Evolutionary conservation across 2,113 vertebrate genomes (phyloP).

Genomic region (Rhadina sibilatrix): DNA sequence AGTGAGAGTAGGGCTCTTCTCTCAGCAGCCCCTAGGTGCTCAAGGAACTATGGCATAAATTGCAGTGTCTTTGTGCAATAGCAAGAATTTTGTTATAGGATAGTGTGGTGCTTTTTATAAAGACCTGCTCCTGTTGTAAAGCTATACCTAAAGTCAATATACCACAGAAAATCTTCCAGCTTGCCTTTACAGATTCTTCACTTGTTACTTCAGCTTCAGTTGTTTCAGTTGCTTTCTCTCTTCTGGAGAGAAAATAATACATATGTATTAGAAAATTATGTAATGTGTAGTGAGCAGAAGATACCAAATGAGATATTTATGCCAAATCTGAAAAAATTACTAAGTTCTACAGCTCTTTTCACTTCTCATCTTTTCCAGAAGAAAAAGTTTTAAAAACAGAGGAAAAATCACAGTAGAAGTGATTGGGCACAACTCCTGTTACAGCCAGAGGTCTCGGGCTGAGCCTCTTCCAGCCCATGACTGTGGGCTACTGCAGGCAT

Average conservation of each 20-base stretch:
- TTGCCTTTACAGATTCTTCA: neutral
- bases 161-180: neutral
- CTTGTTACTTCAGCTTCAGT: neutral
- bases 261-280: neutral
- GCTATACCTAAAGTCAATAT: neutral
- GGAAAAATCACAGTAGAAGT: neutral
- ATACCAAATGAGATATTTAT: neutral
- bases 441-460: neutral
- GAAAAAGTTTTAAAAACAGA: neutral
- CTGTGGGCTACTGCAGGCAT: accelerated
- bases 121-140: neutral
- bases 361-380: neutral
- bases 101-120: neutral
- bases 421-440: neutral
- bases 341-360: neutral
- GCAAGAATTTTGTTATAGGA: neutral
- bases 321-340: neutral
- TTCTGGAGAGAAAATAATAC: neutral
- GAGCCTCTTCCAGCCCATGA: neutral
- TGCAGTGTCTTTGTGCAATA: neutral
- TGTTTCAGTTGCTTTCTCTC: neutral
- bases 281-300: neutral
- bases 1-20: neutral
- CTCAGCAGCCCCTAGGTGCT: neutral
- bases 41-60: neutral